phyloP scores from a whole-genome alignment of 92 coral and sea anemone species.

The Ricordea florida region DNA sequence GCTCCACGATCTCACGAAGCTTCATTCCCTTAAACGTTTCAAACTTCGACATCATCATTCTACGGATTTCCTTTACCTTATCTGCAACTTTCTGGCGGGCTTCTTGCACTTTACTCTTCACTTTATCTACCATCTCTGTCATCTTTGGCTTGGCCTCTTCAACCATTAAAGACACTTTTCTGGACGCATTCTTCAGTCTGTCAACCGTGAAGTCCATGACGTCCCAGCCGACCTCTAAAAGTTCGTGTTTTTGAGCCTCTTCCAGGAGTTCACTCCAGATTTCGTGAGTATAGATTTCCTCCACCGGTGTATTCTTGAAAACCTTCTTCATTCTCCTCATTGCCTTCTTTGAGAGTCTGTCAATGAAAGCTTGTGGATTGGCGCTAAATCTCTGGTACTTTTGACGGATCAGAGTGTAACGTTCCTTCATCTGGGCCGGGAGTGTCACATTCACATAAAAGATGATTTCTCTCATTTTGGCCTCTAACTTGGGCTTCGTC shows the following conservation, averaged over 20 bases:
- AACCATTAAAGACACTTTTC: slow-evolving; percentile 6
- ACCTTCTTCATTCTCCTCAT: slow-evolving; percentile 28
- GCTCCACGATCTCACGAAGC: slow-evolving; percentile 85
- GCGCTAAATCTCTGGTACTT: slow-evolving; percentile 31
- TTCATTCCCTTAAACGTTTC: slow-evolving; percentile 76
- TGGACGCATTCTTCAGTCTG: slow-evolving; percentile 23
- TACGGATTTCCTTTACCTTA: slow-evolving; percentile 25
- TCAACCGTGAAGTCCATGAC: slow-evolving; percentile 37
- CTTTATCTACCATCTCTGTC: slow-evolving; percentile 27
- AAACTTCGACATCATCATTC: slow-evolving; percentile 52
- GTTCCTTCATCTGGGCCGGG: slow-evolving; percentile 59
- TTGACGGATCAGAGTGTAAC: slow-evolving; percentile 26
- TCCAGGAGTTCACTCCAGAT: slow-evolving; percentile 74
- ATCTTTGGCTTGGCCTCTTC: slow-evolving; percentile 41
- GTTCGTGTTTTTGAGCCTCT: slow-evolving; percentile 74
- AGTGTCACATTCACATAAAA: slow-evolving; percentile 76
- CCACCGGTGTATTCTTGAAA: slow-evolving; percentile 60
- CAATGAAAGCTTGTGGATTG: slow-evolving; percentile 27
- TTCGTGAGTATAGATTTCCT: slow-evolving; percentile 62
- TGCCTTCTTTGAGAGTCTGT: slow-evolving; percentile 20
- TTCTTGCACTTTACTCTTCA: slow-evolving; percentile 53
- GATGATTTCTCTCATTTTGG: slow-evolving; percentile 57
- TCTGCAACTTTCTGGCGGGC: slow-evolving; percentile 35
- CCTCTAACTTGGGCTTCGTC: slow-evolving; percentile 63
- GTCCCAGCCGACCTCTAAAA: slow-evolving; percentile 45